Conservation (phyloP, 2,888 invertebrate species). For the Aphodius granarius region DNA sequence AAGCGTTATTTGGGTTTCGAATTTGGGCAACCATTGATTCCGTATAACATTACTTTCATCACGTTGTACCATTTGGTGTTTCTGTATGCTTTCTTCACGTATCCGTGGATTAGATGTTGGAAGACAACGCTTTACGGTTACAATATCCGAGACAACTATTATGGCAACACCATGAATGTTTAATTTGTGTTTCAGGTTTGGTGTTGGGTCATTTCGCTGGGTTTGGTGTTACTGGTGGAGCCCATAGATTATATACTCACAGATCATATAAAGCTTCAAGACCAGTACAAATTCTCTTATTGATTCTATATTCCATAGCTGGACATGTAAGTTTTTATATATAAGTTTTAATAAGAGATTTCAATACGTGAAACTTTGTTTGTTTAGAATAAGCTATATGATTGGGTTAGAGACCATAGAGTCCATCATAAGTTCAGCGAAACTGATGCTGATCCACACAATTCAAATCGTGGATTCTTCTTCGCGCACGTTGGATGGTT, state of each 20-base stretch:
- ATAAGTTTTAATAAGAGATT: too few relatives aligned
- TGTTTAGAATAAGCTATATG: slow-evolving; percentile 66
- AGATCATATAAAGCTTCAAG: slow-evolving; percentile 93
- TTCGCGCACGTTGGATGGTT: slow-evolving; percentile 95
- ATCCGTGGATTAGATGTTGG: slow-evolving; percentile 47
- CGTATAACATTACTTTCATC: background rate
- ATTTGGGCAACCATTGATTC: background rate
- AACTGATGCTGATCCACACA: slow-evolving; percentile 82
- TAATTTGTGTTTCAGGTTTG: slow-evolving; percentile 55
- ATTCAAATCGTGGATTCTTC: slow-evolving; percentile 83
- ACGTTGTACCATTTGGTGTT: background rate
- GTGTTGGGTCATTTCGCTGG: slow-evolving; percentile 76
- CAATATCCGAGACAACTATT: slow-evolving; percentile 41
- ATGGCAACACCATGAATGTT: too few relatives aligned
- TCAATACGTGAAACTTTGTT: too few relatives aligned
- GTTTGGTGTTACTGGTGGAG: slow-evolving; percentile 95
- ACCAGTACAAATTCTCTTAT: slow-evolving; percentile 70
- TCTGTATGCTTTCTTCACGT: slow-evolving; percentile 50
- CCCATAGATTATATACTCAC: slow-evolving; percentile 95
- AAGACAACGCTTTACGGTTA: slow-evolving; percentile 63
- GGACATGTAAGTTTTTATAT: slow-evolving; percentile 65
- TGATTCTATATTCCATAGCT: slow-evolving; percentile 64
- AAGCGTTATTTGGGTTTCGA: background rate
- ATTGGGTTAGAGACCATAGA: slow-evolving; percentile 78
- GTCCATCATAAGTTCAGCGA: slow-evolving; percentile 77